phyloP scores from a whole-genome alignment of 2,888 invertebrate species.

The Dugesia japonica region DNA sequence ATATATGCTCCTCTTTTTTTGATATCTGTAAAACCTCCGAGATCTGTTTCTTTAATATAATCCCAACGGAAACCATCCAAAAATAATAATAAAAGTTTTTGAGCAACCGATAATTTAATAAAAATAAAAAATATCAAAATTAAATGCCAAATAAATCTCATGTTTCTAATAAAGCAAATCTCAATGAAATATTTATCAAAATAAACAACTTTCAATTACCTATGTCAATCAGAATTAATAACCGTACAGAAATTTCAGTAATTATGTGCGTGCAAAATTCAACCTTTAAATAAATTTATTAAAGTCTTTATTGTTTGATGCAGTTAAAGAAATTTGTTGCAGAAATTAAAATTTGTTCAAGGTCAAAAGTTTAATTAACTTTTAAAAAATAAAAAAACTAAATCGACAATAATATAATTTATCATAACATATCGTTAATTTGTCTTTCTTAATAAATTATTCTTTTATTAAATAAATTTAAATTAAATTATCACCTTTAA shows the following conservation, averaged over 20 bases:
- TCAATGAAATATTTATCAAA: no score
- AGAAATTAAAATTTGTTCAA: neutral
- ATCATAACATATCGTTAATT: no score
- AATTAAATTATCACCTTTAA: no score
- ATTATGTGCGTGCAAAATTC: neutral
- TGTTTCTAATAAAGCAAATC: neutral
- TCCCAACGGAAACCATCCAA: conserved; percentile 35
- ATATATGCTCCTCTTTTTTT: conserved; percentile 23
- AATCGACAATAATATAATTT: no score
- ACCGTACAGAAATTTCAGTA: neutral
- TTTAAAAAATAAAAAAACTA: no score
- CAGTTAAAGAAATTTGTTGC: neutral
- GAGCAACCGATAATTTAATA: neutral
- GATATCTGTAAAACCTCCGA: conserved; percentile 13
- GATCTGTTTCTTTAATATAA: conserved; percentile 17
- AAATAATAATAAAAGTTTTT: conserved; percentile 26
- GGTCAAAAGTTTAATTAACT: neutral
- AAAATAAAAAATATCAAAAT: conserved; percentile 1
- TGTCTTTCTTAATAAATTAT: no score
- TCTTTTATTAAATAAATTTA: no score
- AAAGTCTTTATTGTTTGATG: neutral
- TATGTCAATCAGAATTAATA: neutral
- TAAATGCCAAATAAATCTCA: conserved; percentile 3
- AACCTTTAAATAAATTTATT: neutral
- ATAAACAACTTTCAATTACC: neutral